These are phyloP conservation scores for Ciconia maguari DNA, from an alignment of 2,113 vertebrate species.

Conservation along the genomic window DNA sequence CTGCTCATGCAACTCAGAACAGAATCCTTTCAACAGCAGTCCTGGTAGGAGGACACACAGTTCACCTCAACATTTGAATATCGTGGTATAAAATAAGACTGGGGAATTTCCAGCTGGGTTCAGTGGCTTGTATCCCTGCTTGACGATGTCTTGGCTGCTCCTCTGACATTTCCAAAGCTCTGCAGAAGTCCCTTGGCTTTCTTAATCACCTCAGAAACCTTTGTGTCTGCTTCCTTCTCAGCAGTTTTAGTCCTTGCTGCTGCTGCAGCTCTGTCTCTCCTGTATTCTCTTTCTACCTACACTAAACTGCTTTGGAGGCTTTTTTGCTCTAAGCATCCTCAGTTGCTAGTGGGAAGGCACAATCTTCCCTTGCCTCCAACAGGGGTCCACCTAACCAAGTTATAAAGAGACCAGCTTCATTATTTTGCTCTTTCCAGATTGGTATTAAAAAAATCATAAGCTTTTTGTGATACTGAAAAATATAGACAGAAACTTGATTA, in stretches of 20 bases:
- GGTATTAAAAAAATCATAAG: neutral
- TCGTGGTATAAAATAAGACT: neutral
- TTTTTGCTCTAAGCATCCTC: neutral
- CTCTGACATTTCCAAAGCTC: neutral
- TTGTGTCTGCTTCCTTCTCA: neutral
- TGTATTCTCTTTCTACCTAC: neutral
- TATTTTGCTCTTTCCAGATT: neutral
- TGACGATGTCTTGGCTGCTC: neutral
- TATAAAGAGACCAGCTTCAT: neutral
- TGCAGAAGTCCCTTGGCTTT: neutral
- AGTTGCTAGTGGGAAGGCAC: neutral
- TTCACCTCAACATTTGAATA: neutral
- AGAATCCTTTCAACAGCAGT: neutral
- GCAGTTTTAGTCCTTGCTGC: neutral
- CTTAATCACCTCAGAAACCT: neutral
- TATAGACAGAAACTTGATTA: neutral
- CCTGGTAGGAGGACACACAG: neutral
- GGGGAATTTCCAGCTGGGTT: neutral
- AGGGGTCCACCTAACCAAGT: neutral
- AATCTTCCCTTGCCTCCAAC: neutral
- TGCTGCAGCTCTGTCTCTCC: neutral
- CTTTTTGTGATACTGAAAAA: neutral
- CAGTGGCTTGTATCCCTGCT: neutral
- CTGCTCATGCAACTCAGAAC: neutral
- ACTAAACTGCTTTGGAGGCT: neutral